Conservation (phyloP, 1,140 invertebrate species). For the Elymnias hypermnestra region DNA sequence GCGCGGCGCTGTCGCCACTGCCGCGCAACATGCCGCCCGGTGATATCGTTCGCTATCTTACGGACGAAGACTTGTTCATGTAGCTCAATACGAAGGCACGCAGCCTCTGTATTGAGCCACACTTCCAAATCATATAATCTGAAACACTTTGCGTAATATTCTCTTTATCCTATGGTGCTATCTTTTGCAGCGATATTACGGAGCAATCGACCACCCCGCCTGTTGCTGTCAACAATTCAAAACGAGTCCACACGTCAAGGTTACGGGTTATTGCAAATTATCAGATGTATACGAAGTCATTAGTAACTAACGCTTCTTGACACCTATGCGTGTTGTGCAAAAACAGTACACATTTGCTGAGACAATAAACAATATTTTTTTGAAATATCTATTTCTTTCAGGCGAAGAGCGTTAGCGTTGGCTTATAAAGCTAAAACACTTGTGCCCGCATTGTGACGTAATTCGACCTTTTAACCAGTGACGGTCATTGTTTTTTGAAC, state of each 20-base stretch:
- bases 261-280: no score
- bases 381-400: background rate
- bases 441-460: background rate
- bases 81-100: no score
- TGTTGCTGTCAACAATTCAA: background rate
- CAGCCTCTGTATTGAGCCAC: constrained; percentile 72
- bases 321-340: no score
- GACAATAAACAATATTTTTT: no score
- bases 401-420: background rate
- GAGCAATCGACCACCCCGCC: background rate
- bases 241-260: background rate
- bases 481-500: background rate
- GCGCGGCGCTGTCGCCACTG: constrained; percentile 57
- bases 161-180: constrained; percentile 32
- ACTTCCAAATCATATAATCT: constrained; percentile 54
- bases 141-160: constrained; percentile 38
- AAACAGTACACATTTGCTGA: no score
- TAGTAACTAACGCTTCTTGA: no score
- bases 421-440: background rate
- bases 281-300: no score
- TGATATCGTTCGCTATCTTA: constrained; percentile 33
- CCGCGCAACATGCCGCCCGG: constrained; percentile 33
- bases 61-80: constrained; percentile 41
- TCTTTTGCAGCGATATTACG: background rate
- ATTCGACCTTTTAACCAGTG: background rate